Evolutionary conservation across 1,140 invertebrate species (phyloP).

Genomic region (Helicoverpa zea): DNA sequence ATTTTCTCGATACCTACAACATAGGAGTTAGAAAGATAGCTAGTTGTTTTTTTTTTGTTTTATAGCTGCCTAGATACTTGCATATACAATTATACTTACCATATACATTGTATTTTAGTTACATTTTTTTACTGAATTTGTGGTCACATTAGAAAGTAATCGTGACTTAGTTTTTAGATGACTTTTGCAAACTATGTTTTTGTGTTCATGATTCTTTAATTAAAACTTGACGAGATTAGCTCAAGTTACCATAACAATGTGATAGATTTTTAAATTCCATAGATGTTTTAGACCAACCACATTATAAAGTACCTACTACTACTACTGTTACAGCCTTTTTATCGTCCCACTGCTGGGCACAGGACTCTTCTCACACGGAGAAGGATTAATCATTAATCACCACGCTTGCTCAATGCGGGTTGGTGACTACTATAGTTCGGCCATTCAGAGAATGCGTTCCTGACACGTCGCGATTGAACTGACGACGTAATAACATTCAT

Average conservation of each 20-base stretch:
- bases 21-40: neutral
- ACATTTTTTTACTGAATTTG: neutral
- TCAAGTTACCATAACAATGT: conserved; percentile 31
- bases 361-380: too few species aligned
- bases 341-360: too few species aligned
- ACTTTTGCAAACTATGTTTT: neutral
- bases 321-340: too few species aligned
- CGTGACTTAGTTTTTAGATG: too few species aligned
- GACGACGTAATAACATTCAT: too few species aligned
- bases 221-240: conserved; percentile 23
- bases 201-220: neutral
- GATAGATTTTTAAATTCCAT: neutral
- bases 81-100: conserved; percentile 3
- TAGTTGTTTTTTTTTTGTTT: conserved; percentile 2
- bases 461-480: too few species aligned
- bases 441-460: too few species aligned
- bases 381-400: too few species aligned
- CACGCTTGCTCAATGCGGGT: too few species aligned
- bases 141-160: neutral
- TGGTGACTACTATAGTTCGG: too few species aligned
- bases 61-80: conserved; percentile 8
- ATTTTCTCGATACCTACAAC: neutral
- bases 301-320: neutral
- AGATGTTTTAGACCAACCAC: neutral
- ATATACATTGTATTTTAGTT: neutral